Evolutionary conservation across 2,113 vertebrate genomes (phyloP).

Genomic region (Castor canadensis): DNA sequence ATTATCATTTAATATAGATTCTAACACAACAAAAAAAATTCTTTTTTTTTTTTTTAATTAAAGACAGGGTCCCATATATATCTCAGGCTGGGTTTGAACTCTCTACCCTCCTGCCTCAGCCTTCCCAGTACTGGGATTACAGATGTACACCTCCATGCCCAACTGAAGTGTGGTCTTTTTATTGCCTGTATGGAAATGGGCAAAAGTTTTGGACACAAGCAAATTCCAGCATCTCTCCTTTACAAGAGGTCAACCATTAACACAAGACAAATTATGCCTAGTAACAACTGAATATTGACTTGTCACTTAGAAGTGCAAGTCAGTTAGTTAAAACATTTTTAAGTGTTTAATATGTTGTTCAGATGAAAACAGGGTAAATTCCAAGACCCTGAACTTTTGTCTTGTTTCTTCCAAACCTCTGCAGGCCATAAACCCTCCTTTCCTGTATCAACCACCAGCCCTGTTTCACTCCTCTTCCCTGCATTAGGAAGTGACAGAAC

Average conservation of each 20-base stretch:
- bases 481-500: not conserved
- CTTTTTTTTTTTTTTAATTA: not conserved
- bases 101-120: not conserved
- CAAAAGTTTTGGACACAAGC: not conserved
- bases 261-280: not conserved
- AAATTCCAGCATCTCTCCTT: not conserved
- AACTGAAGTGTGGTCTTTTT: not conserved
- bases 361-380: not conserved
- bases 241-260: not conserved
- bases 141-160: not conserved
- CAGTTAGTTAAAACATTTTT: not conserved
- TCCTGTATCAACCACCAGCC: not conserved
- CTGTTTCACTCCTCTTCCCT: not conserved
- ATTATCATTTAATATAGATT: not conserved
- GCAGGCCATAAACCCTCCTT: not conserved
- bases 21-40: not conserved
- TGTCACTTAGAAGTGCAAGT: not conserved
- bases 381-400: not conserved
- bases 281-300: not conserved
- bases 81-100: not conserved
- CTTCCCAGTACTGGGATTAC: not conserved
- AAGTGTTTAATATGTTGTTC: not conserved
- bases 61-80: not conserved
- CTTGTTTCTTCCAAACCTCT: not conserved
- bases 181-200: constrained; percentile 4